These are phyloP conservation scores for Tympanuchus pallidicinctus DNA, from an alignment of 2,113 vertebrate genomes.

Conservation along the genomic window DNA sequence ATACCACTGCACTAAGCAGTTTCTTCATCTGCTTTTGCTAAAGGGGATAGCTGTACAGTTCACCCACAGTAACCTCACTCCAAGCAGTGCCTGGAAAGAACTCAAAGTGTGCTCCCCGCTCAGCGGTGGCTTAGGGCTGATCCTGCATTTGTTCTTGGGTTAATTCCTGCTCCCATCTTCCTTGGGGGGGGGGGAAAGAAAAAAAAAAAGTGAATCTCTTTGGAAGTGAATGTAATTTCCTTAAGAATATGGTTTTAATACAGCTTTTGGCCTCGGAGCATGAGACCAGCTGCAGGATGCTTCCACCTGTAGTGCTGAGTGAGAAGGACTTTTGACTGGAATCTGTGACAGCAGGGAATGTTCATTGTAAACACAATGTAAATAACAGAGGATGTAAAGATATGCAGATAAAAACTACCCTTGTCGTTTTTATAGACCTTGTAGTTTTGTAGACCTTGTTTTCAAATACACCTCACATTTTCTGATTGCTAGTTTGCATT, in stretches of 20 bases:
- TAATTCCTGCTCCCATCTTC: not conserved
- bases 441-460: not conserved
- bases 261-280: not conserved
- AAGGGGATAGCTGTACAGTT: not conserved
- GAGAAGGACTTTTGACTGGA: not conserved
- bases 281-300: not conserved
- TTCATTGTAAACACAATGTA: accelerated
- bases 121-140: not conserved
- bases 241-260: not conserved
- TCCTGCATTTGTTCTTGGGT: not conserved
- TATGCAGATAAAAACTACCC: not conserved
- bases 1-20: not conserved
- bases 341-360: not conserved
- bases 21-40: constrained; percentile 26
- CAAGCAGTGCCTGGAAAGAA: not conserved
- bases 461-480: not conserved
- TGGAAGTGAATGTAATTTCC: not conserved
- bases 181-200: not conserved
- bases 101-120: not conserved
- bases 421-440: no score
- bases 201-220: not conserved
- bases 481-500: constrained; percentile 15
- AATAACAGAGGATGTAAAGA: not conserved
- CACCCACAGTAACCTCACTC: not conserved
- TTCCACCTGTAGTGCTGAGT: not conserved